Evolutionary conservation across 2,797 vertebrate species (phyloP), one percentile per base, ranked within the genome.

Genomic region (Hippocampus kuda): DNA sequence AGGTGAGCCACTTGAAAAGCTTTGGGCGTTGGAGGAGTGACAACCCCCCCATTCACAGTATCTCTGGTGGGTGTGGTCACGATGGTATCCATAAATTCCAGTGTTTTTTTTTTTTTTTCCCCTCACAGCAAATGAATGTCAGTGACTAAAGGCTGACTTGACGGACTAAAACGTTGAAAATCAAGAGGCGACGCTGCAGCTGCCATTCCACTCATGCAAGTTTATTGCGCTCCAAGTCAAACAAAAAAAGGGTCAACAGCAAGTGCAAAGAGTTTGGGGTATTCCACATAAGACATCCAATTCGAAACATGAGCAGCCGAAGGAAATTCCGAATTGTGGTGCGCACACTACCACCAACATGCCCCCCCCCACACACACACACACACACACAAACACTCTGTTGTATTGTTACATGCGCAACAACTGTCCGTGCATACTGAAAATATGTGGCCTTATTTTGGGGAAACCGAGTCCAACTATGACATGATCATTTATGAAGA

Each of bases 211-310:
- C 72, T 74, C 84, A 81, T 85, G 82, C 82, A 70, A 69, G 53
- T 85, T 85, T 85, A 84, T 84, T 87, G 60, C 75, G 85, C 78
- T 81, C 74, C 75, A 79, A 72, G 78, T 56, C 72, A 79, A 66
- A 5, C 51, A 65, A 51, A 20, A 24, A 38, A 9, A 2, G 38
- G 20, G 30, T n/a, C 12, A 63, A 63, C 22, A 62, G 5, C 4
- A 61, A 15, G n/a, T 46, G 30, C 27, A 7, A 34, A 18, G 20
- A 54, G 10, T 16, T 56, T 26, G 8, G 26, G 56, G 5, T 6
- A 20, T 59, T 59, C 1, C 15, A 60, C 27, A 11, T 34, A 16
- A 10, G 15, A 18, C 30, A 60, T 60, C 20, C 16, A 30, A 60
- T 34, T 38, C 1, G 15, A 60, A 60, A 30, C 27, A 60, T 6